Percentiles rank a stretch among this genome's conserved stretches.
These are phyloP conservation scores for Pangasius larnaudii DNA, from an alignment of 2,797 vertebrate species.

Conservation along the genomic window DNA sequence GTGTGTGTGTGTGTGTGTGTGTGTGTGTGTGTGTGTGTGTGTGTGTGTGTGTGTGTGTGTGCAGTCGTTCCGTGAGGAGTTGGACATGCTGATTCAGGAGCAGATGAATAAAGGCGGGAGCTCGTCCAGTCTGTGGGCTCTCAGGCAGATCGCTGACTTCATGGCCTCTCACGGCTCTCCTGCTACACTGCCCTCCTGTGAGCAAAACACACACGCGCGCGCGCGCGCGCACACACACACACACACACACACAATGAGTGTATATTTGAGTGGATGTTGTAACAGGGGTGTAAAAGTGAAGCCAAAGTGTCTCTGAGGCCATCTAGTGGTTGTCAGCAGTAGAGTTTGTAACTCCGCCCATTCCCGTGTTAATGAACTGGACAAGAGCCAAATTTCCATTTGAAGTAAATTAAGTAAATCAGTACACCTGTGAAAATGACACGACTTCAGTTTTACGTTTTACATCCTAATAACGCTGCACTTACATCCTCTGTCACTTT, in stretches of 20 bases:
- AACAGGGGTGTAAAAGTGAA: not conserved
- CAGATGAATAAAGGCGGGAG: slow-evolving; percentile 98
- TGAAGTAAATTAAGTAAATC: not conserved
- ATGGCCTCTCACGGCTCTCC: slow-evolving; percentile 91
- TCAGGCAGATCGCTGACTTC: slow-evolving; percentile 94
- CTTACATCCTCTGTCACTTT: not conserved
- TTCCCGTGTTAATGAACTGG: not conserved
- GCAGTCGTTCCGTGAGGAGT: slow-evolving; percentile 94
- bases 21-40: slow-evolving; percentile 35
- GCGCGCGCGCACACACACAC: slow-evolving; percentile 7
- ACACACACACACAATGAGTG: slow-evolving; percentile 5
- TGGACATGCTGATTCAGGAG: slow-evolving; percentile 96
- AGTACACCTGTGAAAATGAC: too few species aligned
- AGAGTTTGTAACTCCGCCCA: not conserved
- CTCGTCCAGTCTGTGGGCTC: slow-evolving; percentile 92
- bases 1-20: slow-evolving; percentile 17
- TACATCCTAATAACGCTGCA: too few species aligned
- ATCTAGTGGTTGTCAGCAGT: not conserved
- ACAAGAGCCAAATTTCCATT: not conserved
- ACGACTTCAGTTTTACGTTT: too few species aligned
- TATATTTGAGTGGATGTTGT: not conserved
- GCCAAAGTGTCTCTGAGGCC: not conserved
- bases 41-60: slow-evolving; percentile 43
- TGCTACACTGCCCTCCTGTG: slow-evolving; percentile 85
- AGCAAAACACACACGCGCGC: slow-evolving; percentile 54